A percentile compares a stretch with the other conserved stretches of the same genome.
These are phyloP conservation scores for Melanaphis sacchari DNA, from an alignment of 1,140 invertebrate species.

Conservation along the genomic window DNA sequence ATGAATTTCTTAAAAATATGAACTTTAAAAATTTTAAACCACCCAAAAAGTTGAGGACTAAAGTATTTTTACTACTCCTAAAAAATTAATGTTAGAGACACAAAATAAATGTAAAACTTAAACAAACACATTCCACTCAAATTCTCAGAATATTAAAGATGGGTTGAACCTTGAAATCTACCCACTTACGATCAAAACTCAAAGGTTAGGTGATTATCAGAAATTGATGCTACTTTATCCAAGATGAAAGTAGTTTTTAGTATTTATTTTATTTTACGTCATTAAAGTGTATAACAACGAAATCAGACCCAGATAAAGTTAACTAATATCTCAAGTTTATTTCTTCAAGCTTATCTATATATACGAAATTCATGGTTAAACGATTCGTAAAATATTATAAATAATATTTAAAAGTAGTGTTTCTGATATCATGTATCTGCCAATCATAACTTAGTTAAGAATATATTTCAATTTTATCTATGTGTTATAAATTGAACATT, in stretches of 20 bases:
- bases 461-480: not conserved
- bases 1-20: no score
- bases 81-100: no score
- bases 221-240: not conserved
- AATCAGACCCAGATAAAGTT: not conserved
- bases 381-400: not conserved
- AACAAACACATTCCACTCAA: not conserved
- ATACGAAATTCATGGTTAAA: not conserved
- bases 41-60: no score
- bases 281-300: not conserved
- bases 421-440: no score
- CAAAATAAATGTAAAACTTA: not conserved
- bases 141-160: not conserved
- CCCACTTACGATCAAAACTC: not conserved
- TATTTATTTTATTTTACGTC: not conserved
- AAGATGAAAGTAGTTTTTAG: not conserved
- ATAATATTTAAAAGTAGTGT: not conserved
- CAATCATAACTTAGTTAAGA: not conserved
- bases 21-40: no score
- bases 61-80: no score
- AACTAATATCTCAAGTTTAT: not conserved
- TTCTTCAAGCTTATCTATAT: not conserved
- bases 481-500: not conserved
- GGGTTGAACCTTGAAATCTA: not conserved
- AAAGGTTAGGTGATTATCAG: not conserved